These are phyloP conservation scores for Tetrao urogallus DNA, from an alignment of 2,113 vertebrate genomes.

Conservation along the genomic window DNA sequence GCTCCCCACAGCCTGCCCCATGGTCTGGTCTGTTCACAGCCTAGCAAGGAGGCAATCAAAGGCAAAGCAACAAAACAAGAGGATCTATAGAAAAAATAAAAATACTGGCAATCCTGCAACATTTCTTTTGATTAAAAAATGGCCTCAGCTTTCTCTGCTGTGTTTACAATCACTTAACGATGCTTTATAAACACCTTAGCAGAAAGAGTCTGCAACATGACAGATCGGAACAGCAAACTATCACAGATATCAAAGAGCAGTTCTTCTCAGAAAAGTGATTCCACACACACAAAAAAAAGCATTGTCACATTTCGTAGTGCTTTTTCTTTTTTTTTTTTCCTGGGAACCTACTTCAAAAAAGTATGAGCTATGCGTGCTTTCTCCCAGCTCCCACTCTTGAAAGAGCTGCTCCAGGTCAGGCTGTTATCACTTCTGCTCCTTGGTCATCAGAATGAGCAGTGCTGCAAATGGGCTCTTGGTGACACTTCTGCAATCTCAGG, in stretches of 20 bases:
- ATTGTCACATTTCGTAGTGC: not conserved
- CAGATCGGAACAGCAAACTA: not conserved
- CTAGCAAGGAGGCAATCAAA: not conserved
- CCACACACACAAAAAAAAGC: not conserved
- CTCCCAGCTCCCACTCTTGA: not conserved
- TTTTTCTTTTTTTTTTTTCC: not conserved
- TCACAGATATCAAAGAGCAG: slow-evolving; percentile 39
- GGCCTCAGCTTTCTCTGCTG: not conserved
- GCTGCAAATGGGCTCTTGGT: not conserved
- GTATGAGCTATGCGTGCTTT: not conserved
- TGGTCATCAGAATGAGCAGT: not conserved
- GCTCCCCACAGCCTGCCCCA: not conserved
- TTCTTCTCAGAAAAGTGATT: slow-evolving; percentile 30
- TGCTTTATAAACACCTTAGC: not conserved
- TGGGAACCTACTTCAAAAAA: not conserved
- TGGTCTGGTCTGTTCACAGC: not conserved
- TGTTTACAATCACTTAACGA: not conserved
- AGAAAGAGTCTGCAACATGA: not conserved
- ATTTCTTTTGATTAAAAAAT: not conserved
- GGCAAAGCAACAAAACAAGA: not conserved
- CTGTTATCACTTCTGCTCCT: not conserved
- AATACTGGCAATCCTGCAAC: not conserved
- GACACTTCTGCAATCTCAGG: not conserved
- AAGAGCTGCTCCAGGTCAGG: not conserved
- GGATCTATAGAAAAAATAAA: not conserved